Evolutionary conservation across 2,797 vertebrate genomes (phyloP).

Genomic region (Loris lydekkerianus): DNA sequence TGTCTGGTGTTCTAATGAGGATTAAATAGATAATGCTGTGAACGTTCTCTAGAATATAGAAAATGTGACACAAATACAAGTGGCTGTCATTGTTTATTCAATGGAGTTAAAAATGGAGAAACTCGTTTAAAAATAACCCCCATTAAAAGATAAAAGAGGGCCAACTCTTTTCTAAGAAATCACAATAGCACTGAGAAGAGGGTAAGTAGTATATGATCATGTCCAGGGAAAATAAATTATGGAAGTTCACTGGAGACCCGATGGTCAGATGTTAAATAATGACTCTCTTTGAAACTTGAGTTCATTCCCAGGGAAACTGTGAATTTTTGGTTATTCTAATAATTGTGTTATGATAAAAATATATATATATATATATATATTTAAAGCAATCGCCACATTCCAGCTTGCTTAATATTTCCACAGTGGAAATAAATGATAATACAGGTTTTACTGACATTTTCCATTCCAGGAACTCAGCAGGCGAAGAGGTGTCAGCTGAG

Average conservation of each 20-base stretch:
- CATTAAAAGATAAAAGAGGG: slow-evolving; percentile 17
- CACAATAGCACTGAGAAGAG: not conserved
- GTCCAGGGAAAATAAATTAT: not conserved
- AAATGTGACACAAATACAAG: not conserved
- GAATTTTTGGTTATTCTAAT: slow-evolving; percentile 56
- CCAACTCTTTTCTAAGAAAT: not conserved
- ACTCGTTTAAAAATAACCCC: not conserved
- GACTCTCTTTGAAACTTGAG: not conserved
- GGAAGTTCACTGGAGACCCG: not conserved
- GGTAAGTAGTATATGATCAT: not conserved
- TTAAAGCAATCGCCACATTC: slow-evolving; percentile 51
- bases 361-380: not conserved
- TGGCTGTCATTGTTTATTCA: slow-evolving; percentile 2
- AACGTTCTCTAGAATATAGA: slow-evolving; percentile 43
- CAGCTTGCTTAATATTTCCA: slow-evolving; percentile 53
- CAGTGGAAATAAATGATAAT: slow-evolving; percentile 54
- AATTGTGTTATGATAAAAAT: slow-evolving; percentile 52
- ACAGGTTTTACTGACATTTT: slow-evolving; percentile 50
- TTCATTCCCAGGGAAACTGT: slow-evolving; percentile 11
- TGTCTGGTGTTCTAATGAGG: not conserved
- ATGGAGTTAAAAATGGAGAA: slow-evolving; percentile 18
- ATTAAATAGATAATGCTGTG: not conserved
- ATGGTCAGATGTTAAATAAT: slow-evolving; percentile 43
- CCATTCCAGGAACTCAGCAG: slow-evolving; percentile 65
- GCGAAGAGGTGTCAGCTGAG: slow-evolving; percentile 49